phyloP scores from a whole-genome alignment of 2,888 invertebrate species.

The Dryadula phaetusa region DNA sequence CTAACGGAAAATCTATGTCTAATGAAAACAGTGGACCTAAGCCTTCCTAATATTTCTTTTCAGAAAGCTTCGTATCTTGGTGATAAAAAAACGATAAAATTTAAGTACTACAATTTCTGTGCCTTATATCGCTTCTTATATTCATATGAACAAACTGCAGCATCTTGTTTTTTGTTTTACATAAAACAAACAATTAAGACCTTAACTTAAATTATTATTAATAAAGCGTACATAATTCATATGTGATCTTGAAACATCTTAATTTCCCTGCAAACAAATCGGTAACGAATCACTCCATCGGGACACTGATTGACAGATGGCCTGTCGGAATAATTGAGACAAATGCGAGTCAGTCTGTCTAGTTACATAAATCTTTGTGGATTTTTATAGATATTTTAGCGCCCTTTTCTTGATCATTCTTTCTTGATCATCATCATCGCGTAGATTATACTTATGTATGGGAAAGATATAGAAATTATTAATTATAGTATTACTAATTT shows the following conservation, averaged over 20 bases:
- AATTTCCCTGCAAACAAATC: slow-evolving; percentile 52
- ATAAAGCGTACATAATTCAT: neutral
- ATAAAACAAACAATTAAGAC: neutral
- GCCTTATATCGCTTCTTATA: too few relatives aligned
- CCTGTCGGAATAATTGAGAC: slow-evolving; percentile 81
- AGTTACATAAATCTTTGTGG: slow-evolving; percentile 63
- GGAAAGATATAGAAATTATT: too few relatives aligned
- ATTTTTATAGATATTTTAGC: slow-evolving; percentile 59
- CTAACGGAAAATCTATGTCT: too few relatives aligned
- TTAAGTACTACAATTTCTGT: too few relatives aligned
- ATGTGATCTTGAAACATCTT: slow-evolving; percentile 28
- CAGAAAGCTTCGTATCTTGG: too few relatives aligned
- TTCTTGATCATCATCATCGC: too few relatives aligned
- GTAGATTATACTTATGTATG: neutral
- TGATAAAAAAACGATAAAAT: too few relatives aligned
- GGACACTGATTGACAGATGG: slow-evolving; percentile 81
- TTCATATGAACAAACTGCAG: too few relatives aligned
- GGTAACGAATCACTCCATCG: slow-evolving; percentile 76
- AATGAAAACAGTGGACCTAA: too few relatives aligned
- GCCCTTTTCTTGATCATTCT: slow-evolving; percentile 26
- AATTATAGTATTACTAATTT: neutral
- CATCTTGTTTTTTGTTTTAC: neutral
- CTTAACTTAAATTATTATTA: too few relatives aligned
- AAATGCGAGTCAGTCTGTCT: slow-evolving; percentile 72
- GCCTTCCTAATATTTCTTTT: too few relatives aligned